These are phyloP conservation scores for Idaea dimidiata DNA, from an alignment of 2,888 invertebrate genomes.

Conservation along the genomic window DNA sequence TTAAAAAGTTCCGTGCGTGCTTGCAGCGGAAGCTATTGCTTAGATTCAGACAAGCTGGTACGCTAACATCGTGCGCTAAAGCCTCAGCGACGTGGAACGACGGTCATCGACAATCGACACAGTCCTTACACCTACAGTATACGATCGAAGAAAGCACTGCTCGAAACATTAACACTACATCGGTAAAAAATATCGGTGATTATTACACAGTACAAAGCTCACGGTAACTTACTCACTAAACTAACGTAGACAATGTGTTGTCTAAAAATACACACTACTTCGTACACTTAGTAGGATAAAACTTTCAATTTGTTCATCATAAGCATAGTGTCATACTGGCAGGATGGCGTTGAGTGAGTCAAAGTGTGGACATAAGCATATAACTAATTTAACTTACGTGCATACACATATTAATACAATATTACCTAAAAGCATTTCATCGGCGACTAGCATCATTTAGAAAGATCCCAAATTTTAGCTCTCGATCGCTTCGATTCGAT, in stretches of 20 bases:
- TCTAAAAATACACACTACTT: conserved; percentile 79
- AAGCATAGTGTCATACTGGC: conserved; percentile 78
- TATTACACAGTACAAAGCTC: conserved; percentile 74
- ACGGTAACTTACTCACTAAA: conserved; percentile 73
- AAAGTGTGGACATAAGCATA: conserved; percentile 79
- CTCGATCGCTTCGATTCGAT: conserved; percentile 34
- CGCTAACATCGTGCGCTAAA: conserved; percentile 15
- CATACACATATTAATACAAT: conserved; percentile 69
- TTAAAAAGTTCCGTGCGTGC: conserved; percentile 52
- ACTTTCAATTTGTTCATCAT: conserved; percentile 70
- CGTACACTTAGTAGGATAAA: conserved; percentile 75
- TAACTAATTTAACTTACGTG: conserved; percentile 73
- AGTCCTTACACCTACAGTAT: conserved; percentile 54
- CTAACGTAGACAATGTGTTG: conserved; percentile 79
- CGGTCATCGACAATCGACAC: conserved; percentile 37
- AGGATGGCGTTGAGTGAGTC: conserved; percentile 74
- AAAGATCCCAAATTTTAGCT: conserved; percentile 76
- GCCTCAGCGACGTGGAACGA: conserved; percentile 9
- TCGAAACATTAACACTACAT: conserved; percentile 57
- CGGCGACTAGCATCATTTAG: conserved; percentile 76
- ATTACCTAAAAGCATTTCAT: conserved; percentile 73
- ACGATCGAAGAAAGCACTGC: conserved; percentile 59
- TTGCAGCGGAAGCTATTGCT: conserved; percentile 36
- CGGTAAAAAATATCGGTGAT: conserved; percentile 74
- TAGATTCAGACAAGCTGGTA: conserved; percentile 25